Percentiles rank a stretch among this genome's conserved stretches.
Conservation (phyloP, 2,113 vertebrate genomes). For the Lontra canadensis region DNA sequence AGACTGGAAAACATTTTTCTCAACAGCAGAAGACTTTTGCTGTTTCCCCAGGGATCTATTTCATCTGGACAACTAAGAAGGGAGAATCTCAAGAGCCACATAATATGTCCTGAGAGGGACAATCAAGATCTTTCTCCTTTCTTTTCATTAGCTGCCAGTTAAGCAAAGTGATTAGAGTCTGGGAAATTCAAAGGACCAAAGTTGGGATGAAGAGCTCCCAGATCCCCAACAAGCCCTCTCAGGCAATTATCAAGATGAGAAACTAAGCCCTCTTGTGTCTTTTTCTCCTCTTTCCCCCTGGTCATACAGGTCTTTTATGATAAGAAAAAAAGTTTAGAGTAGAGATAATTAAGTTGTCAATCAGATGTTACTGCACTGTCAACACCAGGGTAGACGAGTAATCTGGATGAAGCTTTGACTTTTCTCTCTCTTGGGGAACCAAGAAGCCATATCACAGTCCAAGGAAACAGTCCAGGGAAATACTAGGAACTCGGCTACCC, state of each 20-base stretch:
- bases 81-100: background rate
- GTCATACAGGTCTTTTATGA: background rate
- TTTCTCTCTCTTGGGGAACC: background rate
- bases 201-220: background rate
- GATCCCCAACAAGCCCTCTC: background rate
- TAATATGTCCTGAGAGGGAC: background rate
- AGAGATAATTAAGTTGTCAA: background rate
- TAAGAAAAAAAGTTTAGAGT: background rate
- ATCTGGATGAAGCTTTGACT: background rate
- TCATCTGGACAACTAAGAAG: slow-evolving; percentile 2
- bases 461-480: background rate
- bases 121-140: background rate
- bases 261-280: background rate
- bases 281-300: background rate
- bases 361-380: background rate
- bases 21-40: background rate
- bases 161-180: background rate
- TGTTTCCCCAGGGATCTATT: background rate
- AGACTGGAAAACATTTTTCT: background rate
- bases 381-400: no score
- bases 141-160: background rate
- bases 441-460: background rate
- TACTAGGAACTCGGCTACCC: background rate
- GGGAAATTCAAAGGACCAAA: background rate
- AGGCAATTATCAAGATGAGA: background rate